A percentile compares a stretch with the other conserved stretches of the same genome.
These are phyloP conservation scores for Hippoglossus stenolepis DNA, from an alignment of 2,113 vertebrate genomes.

Conservation along the genomic window DNA sequence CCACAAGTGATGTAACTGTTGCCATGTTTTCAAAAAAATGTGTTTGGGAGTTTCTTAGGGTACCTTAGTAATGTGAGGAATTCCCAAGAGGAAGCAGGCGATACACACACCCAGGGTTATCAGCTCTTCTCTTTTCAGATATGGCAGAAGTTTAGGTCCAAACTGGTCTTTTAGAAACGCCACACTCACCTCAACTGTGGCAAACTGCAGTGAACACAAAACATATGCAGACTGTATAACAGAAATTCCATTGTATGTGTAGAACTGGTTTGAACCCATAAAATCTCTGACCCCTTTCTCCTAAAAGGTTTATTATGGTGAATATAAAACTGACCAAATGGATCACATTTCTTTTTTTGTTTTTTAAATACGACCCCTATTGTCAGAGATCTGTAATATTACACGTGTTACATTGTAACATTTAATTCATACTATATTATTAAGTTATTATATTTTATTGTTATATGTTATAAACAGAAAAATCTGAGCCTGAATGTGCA, in stretches of 20 bases:
- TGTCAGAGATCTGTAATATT: too few relatives aligned
- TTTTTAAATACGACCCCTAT: too few relatives aligned
- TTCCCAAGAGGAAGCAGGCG: slow-evolving; percentile 73
- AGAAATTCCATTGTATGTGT: background rate
- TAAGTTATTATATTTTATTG: too few relatives aligned
- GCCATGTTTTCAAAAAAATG: background rate
- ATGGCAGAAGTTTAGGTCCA: slow-evolving; percentile 55
- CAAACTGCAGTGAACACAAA: slow-evolving; percentile 72
- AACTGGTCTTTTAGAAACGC: slow-evolving; percentile 81
- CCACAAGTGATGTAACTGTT: slow-evolving; percentile 1
- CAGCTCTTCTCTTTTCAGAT: slow-evolving; percentile 79
- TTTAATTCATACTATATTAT: too few relatives aligned
- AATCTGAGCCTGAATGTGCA: background rate
- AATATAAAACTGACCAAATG: too few relatives aligned
- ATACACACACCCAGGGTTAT: slow-evolving; percentile 73
- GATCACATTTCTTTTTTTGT: too few relatives aligned
- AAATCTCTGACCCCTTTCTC: too few relatives aligned
- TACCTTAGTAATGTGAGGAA: slow-evolving; percentile 81
- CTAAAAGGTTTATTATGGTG: too few relatives aligned
- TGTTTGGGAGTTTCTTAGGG: slow-evolving; percentile 8
- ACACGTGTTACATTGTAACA: too few relatives aligned
- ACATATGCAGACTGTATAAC: background rate
- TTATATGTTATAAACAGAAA: too few relatives aligned
- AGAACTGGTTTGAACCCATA: too few relatives aligned
- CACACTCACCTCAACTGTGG: slow-evolving; percentile 78